Percentiles rank a stretch among this genome's conserved stretches.
Conservation (phyloP, 2,888 invertebrate genomes). For the Steinernema scapterisci region DNA sequence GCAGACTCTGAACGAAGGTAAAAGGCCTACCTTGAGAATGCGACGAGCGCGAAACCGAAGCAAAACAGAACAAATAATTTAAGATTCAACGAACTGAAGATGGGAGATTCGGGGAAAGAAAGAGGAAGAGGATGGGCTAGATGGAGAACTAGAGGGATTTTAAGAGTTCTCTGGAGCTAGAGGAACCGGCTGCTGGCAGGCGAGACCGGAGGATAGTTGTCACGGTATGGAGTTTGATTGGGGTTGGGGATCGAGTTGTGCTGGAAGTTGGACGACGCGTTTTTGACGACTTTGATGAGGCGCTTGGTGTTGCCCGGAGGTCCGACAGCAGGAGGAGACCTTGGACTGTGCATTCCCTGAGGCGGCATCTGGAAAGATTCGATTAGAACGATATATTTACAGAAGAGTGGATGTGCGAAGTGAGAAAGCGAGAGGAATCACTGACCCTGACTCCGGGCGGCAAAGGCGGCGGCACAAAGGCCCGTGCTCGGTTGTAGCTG, state of each 20-base stretch:
- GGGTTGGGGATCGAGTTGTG: slow-evolving; percentile 25
- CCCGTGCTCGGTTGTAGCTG: slow-evolving; percentile 59
- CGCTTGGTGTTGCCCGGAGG: slow-evolving; percentile 57
- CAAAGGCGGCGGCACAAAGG: slow-evolving; percentile 63
- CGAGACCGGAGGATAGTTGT: slow-evolving; percentile 31
- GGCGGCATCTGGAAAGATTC: background rate
- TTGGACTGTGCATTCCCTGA: slow-evolving; percentile 18
- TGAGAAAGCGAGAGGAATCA: background rate
- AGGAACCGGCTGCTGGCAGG: slow-evolving; percentile 42
- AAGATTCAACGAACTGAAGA: slow-evolving; percentile 4
- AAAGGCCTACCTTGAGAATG: slow-evolving; percentile 13
- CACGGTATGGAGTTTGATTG: background rate
- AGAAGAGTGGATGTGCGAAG: no score
- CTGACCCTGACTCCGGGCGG: slow-evolving; percentile 62
- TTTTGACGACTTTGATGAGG: slow-evolving; percentile 42
- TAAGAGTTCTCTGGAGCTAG: slow-evolving; percentile 6
- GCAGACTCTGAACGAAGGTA: background rate
- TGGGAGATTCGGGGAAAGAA: slow-evolving; percentile 18
- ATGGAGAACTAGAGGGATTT: background rate
- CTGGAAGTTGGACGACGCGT: slow-evolving; percentile 29
- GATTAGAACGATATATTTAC: background rate
- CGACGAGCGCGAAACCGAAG: slow-evolving; percentile 26
- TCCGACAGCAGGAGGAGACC: slow-evolving; percentile 41
- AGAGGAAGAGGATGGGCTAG: background rate
- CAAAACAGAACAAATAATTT: slow-evolving; percentile 4